phyloP scores from a whole-genome alignment of 2,797 vertebrate genomes.

The Telmatherina bonti region DNA sequence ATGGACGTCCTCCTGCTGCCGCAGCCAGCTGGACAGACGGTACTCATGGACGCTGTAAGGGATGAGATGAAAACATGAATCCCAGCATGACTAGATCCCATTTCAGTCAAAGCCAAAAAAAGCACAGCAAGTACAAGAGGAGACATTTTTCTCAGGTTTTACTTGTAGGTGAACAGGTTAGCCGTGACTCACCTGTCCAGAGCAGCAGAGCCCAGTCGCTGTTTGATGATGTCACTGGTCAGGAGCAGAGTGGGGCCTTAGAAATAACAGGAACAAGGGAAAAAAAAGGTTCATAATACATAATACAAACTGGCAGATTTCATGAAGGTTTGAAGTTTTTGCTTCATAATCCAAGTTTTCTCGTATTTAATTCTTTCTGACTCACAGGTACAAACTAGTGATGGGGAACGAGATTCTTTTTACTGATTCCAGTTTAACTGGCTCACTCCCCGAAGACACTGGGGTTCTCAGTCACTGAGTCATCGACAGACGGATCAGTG shows the following conservation, averaged over 20 bases:
- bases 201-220: conserved; percentile 90
- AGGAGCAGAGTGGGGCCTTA: conserved; percentile 90
- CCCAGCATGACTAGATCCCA: not conserved
- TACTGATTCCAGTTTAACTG: too few relatives aligned
- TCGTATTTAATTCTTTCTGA: too few relatives aligned
- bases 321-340: too few relatives aligned
- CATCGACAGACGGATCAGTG: too few relatives aligned
- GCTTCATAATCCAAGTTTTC: too few relatives aligned
- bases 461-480: too few relatives aligned
- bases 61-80: conserved; percentile 4
- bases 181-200: conserved; percentile 87
- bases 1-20: conserved; percentile 96
- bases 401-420: too few relatives aligned
- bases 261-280: conserved; percentile 13
- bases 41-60: conserved; percentile 89
- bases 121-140: not conserved
- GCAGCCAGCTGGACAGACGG: conserved; percentile 94
- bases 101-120: not conserved
- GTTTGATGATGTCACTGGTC: conserved; percentile 93
- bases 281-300: not conserved
- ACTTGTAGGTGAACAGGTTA: not conserved
- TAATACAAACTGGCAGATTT: too few relatives aligned
- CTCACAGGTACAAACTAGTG: too few relatives aligned
- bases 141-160: not conserved
- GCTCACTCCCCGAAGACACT: too few relatives aligned